Conservation (phyloP, 1,140 invertebrate genomes). For the Ooceraea biroi region DNA sequence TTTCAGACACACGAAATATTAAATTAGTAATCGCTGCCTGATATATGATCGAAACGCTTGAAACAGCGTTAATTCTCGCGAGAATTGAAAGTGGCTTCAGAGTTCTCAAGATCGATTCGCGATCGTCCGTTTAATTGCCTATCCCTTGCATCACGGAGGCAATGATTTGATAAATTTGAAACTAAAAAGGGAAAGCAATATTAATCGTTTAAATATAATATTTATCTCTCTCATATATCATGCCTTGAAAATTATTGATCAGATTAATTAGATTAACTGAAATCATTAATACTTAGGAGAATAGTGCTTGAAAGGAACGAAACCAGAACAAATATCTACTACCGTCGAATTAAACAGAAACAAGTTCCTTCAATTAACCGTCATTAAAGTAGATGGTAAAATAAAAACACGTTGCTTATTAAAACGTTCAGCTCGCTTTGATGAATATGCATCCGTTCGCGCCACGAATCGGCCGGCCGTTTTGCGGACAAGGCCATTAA, state of each 20-base stretch:
- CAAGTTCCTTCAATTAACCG: background rate
- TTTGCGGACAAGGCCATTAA: conserved; percentile 30
- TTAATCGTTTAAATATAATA: background rate
- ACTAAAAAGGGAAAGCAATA: background rate
- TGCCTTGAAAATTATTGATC: background rate
- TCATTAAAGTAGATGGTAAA: background rate
- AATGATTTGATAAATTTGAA: background rate
- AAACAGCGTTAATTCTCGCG: conserved; percentile 14
- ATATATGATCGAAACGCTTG: background rate
- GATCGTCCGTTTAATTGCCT: conserved; percentile 37
- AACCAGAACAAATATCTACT: background rate
- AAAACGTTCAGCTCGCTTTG: background rate
- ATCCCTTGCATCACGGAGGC: conserved; percentile 3
- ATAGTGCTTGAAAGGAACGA: background rate
- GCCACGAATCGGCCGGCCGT: conserved; percentile 25
- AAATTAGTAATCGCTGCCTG: conserved; percentile 10
- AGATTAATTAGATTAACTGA: background rate
- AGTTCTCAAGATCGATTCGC: background rate
- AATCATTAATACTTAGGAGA: background rate
- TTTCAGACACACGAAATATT: conserved; percentile 5
- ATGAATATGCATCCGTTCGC: conserved; percentile 3
- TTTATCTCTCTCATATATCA: background rate
- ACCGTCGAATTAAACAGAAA: background rate
- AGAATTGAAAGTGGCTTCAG: conserved; percentile 25
- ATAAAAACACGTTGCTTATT: background rate